phyloP scores from a whole-genome alignment of 2,113 vertebrate species.

The Petaurus breviceps region DNA sequence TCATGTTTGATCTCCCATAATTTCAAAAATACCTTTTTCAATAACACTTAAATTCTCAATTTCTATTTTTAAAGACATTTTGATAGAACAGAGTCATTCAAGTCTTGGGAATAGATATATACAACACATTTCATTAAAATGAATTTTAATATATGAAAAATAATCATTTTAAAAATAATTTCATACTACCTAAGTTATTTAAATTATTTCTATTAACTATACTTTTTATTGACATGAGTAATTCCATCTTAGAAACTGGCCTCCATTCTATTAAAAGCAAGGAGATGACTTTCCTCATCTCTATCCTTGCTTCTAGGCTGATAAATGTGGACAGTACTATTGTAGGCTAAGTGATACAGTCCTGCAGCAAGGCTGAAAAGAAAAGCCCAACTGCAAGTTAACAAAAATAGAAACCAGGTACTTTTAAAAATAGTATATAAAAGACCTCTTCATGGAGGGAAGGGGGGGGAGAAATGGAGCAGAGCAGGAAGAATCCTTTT shows the following conservation, averaged over 20 bases:
- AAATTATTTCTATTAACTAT: constrained; percentile 34
- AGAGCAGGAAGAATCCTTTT: not conserved
- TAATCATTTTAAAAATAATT: constrained; percentile 29
- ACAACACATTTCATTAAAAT: constrained; percentile 5
- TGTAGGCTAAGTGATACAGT: not conserved
- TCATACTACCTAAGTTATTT: constrained; percentile 23
- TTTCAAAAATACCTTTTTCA: constrained; percentile 12
- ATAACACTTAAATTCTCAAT: constrained; percentile 34
- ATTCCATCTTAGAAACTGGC: no score
- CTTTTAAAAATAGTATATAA: not conserved
- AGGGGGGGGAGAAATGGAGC: not conserved
- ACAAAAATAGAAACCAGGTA: not conserved
- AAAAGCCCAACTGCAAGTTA: not conserved
- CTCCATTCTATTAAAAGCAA: no score
- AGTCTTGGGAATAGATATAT: not conserved
- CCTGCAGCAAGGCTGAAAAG: not conserved
- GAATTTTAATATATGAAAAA: constrained; percentile 32
- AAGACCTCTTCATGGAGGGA: not conserved
- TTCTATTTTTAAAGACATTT: constrained; percentile 40
- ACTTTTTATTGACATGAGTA: not conserved
- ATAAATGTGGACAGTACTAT: no score
- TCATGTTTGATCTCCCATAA: constrained; percentile 22
- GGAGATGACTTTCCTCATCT: no score
- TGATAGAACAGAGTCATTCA: constrained; percentile 20
- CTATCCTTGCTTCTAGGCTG: no score